Evolutionary conservation across 2,888 invertebrate genomes (phyloP), one percentile per base, ranked within the genome.

Genomic region (Yponomeuta sedellus): DNA sequence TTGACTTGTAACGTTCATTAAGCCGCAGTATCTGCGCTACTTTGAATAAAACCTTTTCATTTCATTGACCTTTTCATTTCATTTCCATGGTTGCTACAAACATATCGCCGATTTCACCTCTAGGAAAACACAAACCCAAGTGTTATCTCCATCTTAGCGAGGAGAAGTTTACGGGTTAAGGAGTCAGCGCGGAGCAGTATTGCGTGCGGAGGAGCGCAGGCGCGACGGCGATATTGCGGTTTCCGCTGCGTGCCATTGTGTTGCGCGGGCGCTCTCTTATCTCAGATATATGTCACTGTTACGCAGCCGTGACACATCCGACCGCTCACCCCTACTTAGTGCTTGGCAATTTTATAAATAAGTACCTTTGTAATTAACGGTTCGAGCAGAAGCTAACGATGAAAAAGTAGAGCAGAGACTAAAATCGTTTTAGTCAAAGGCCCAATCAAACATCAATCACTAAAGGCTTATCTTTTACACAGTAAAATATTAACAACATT

Each of bases 221-320:
- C 64, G 66, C 69, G 62, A 64, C 66, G 69, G 68, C 69, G 44
- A 3, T 68, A 70, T 71, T 79, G 82, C 77, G 80, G 81, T 83
- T 83, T 80, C 78, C 67, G 64, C 79, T 75, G 80, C 76, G 77
- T 81, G 77, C 78, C 79, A 83, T 82, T 83, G 83, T 82, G 71
- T 83, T 83, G 79, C 83, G 75, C 70, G 77, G 76, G 59, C 59
- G 22, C 59, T 28, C 61, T 61, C 28, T 76, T 79, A 78, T 79
- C 74, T 73, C 71, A 78, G 76, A 75, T 83, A 77, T 82, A 76
- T 83, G 82, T 82, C 84, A 84, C 79, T 82, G 81, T 81, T 81
- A 80, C 80, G 76, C 77, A 76, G 78, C 74, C 67, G 68, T 58
- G 67, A 56, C 66, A 64, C 68, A 66, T 68, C 66, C 69, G 56